Conservation (phyloP, 2,797 vertebrate species). For the Pteronotus mesoamericanus region DNA sequence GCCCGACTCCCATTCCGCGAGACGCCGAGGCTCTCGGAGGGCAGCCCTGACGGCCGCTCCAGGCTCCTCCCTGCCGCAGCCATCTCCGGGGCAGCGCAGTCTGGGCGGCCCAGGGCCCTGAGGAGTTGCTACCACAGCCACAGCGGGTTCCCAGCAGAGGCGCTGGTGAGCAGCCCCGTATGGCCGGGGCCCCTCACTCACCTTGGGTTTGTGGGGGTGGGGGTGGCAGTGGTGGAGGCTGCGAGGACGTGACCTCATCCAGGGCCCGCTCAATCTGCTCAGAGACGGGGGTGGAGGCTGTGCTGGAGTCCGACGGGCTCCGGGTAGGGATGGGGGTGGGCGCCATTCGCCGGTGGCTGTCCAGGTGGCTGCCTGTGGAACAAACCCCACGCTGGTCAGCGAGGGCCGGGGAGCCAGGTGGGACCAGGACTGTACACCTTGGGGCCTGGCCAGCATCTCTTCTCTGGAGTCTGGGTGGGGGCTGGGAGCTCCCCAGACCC, state of each 20-base stretch:
- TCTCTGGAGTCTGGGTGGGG: conserved; percentile 55
- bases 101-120: not conserved
- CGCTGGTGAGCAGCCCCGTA: not conserved
- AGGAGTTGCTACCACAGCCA: not conserved
- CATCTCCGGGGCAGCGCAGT: not conserved
- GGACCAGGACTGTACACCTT: conserved; percentile 42
- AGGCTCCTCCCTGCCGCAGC: not conserved
- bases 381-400: conserved; percentile 48
- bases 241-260: conserved; percentile 67
- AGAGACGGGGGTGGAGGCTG: conserved; percentile 76
- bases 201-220: conserved; percentile 55
- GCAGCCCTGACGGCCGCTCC: not conserved
- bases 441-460: conserved; percentile 70
- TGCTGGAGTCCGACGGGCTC: conserved; percentile 83
- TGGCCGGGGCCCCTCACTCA: not conserved
- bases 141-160: not conserved
- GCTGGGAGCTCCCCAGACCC: conserved; percentile 59
- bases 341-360: conserved; percentile 82
- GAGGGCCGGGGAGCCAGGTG: not conserved
- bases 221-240: conserved; percentile 52
- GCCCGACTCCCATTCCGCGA: not conserved
- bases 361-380: conserved; percentile 83
- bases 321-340: conserved; percentile 78
- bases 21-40: not conserved
- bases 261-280: conserved; percentile 72